Percentiles rank a stretch among this genome's conserved stretches.
Conservation (phyloP, 2,113 vertebrate genomes). For the Carollia perspicillata region DNA sequence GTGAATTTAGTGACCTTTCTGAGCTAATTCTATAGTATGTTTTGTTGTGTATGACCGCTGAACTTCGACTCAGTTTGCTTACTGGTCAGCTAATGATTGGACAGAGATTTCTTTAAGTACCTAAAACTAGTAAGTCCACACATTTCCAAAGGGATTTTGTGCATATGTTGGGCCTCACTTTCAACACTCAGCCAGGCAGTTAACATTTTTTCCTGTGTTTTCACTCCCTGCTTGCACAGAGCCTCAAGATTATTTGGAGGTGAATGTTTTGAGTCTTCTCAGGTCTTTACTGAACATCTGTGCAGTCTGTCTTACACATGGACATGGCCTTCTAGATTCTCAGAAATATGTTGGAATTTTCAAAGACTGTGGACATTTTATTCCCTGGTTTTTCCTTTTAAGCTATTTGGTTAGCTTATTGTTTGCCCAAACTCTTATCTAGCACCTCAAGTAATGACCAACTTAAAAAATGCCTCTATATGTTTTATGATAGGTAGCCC, state of each 20-base stretch:
- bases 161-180: not conserved
- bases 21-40: not conserved
- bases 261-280: not conserved
- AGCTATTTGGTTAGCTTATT: not conserved
- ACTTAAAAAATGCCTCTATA: not conserved
- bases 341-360: not conserved
- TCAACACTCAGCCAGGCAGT: not conserved
- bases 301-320: not conserved
- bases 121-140: not conserved
- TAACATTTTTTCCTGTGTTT: not conserved
- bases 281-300: not conserved
- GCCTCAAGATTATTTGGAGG: not conserved
- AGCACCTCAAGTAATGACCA: not conserved
- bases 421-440: not conserved
- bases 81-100: not conserved
- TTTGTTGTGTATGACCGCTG: not conserved
- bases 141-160: not conserved
- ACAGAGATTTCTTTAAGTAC: not conserved
- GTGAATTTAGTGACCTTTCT: not conserved
- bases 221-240: not conserved
- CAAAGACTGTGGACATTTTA: not conserved
- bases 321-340: not conserved
- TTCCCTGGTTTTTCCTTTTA: not conserved
- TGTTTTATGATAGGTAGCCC: not conserved
- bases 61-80: not conserved